These are phyloP conservation scores for Chrysaora quinquecirrha DNA, from an alignment of 30 jellyfish, hydroid and myxozoan species.

Conservation along the genomic window DNA sequence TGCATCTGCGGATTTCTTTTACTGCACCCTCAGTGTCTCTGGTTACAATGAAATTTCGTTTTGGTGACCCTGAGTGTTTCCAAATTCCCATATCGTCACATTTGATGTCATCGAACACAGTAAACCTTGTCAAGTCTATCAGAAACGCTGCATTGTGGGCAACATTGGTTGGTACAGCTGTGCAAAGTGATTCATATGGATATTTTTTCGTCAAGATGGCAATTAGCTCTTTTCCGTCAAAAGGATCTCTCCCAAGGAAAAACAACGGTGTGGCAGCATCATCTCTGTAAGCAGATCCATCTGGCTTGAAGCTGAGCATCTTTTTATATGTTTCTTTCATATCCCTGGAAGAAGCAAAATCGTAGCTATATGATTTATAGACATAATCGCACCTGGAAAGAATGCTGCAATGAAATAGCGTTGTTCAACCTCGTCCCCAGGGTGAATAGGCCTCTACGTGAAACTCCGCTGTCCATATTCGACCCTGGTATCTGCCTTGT, in stretches of 20 bases:
- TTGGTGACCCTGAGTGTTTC: conserved; percentile 29
- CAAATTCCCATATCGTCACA: conserved; percentile 30
- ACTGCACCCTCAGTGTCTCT: not conserved
- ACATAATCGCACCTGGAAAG: not conserved
- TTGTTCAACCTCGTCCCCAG: no score
- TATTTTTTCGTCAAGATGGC: conserved; percentile 1
- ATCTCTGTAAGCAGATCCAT: conserved; percentile 17
- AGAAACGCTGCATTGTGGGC: conserved; percentile 27
- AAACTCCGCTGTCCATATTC: no score
- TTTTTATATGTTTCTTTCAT: no score
- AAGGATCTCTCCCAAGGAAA: not conserved
- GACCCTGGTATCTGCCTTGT: no score
- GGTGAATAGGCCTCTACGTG: no score
- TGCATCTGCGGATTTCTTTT: conserved; percentile 2
- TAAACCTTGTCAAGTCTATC: not conserved
- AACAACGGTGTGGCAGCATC: conserved; percentile 22
- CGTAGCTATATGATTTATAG: not conserved
- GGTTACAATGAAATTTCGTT: not conserved
- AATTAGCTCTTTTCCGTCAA: conserved; percentile 5
- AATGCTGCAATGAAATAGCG: not conserved
- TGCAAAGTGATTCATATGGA: not conserved
- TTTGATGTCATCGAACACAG: conserved; percentile 8
- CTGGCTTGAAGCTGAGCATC: no score
- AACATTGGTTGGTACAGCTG: conserved; percentile 11
- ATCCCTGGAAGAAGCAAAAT: not conserved